A percentile compares a stretch with the other conserved stretches of the same genome.
Evolutionary conservation across 2,797 vertebrate species (phyloP).

Genomic region (Bucorvus abyssinicus): DNA sequence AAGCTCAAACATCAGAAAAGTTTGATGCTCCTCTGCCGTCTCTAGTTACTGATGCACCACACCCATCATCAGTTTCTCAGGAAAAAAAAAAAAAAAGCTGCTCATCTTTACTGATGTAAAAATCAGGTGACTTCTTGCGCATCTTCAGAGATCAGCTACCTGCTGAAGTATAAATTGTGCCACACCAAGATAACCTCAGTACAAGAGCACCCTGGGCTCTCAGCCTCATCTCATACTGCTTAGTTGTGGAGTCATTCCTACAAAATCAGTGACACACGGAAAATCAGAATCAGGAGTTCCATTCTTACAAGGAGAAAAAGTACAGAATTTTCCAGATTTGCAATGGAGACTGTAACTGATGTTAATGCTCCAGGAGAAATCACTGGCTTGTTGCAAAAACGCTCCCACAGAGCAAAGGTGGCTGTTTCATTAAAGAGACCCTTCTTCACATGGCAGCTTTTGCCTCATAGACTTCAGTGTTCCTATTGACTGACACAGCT

Average conservation of each 20-base stretch:
- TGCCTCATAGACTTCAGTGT: neutral
- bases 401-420: neutral
- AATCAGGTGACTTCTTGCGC: neutral
- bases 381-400: neutral
- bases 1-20: neutral
- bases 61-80: neutral
- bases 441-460: neutral
- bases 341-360: neutral
- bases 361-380: neutral
- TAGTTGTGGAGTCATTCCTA: neutral
- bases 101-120: neutral
- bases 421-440: neutral
- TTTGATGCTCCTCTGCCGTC: neutral
- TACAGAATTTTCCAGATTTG: neutral
- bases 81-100: neutral
- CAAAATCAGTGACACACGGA: neutral
- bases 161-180: neutral
- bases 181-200: neutral
- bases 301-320: neutral
- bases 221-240: neutral
- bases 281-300: neutral
- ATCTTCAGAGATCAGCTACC: neutral
- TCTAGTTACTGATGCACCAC: neutral
- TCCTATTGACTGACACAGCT: neutral
- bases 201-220: neutral